Base-by-base conservation (phyloP, 1,140 invertebrate species). In the Hycleus phaleratus region DNA sequence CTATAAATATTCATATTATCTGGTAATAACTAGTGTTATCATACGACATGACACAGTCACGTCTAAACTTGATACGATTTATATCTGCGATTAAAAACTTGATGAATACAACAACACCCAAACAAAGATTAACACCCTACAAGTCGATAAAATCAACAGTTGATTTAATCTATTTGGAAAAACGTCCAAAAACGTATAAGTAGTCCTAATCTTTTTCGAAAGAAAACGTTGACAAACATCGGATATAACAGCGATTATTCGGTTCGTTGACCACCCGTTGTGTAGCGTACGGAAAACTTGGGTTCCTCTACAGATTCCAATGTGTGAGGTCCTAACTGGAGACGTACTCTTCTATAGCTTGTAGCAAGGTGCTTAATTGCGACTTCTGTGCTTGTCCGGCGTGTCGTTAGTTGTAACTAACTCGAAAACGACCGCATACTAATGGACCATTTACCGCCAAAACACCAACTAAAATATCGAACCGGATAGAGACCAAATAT, bases 281-380 rank as follows among this genome's bases (percentile, higher is more conserved):
- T 32, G 32, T 2, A 5, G 32, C 32, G 4, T 7, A 4, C 32
- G 4, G 32, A 32, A 32, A 5, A 5, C 32, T 4, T 4, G 32
- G 32, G 32, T 4, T 4, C 32, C 4, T 5, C 32, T 32, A 32
- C 32, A 32, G 32, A 32, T 32, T 11, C 39, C 51, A 40, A 24
- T 32, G 42, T 53, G 51, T 53, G 51, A 53, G 51, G 51, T 53
- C 51, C 51, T 26, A 18, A 24, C 38, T 42, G 18, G 18, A 18
- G 18, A 18, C 18, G 18, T 18, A 18, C 32, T 7, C 4, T 32
- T 32, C 7, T 32, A 32, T 32, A 18, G 1, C 50, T 52, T 52
- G 51, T 53, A 53, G 40, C 11, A 12, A 53, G 51, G 51, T 53
- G 51, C 51, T 53, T 53, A 53, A 53, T 53, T 53, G 51, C 51